Base-by-base conservation (phyloP, 1,140 invertebrate species). In the Lanistes nyassanus region DNA sequence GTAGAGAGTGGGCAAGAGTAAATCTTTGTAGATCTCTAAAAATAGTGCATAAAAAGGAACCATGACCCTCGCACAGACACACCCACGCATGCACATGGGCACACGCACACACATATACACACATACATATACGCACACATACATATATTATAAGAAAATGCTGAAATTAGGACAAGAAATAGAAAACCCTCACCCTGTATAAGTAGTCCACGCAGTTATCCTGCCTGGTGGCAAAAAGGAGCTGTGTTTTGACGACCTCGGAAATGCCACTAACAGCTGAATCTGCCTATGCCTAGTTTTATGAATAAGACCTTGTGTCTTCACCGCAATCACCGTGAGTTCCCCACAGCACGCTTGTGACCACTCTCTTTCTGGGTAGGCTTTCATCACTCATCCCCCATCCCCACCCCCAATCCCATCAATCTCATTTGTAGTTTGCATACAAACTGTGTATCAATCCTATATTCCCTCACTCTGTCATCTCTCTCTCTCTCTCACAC, bases 21-120 rank as follows among this genome's bases (percentile, higher is more conserved):
- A 42, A 5, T 7, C 5, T n/a, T n/a, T 60, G 5, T 21, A 31
- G 4, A 4, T 60, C 5, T 60, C 7, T 7, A 60, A n/a, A 60
- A 6, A 31, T 9, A 9, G 56, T 9, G 53, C n/a, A 21, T 31
- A n/a, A n/a, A n/a, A n/a, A n/a, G n/a, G 31, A 5, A 19, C 31
- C 23, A 1, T 34, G 9, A 16, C 58, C 23, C 0, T 3, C 9
- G 6, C 6, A 60, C 58, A 21, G 21, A 60, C 21, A 60, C 5
- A 60, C 56, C 56, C 21, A 60, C n/a, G 21, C 56, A 60, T 21
- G 21, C 56, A 60, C 7, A 60, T 21, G 6, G 7, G n/a, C 53
- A 55, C 56, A 7, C 56, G 21, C 56, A 60, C 56, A 60, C 56
- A 60, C 56, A 60, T 21, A 60, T 21, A 60, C 58, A 16, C 58